Conservation (phyloP, 2,888 invertebrate genomes). For the Zygaena filipendulae region DNA sequence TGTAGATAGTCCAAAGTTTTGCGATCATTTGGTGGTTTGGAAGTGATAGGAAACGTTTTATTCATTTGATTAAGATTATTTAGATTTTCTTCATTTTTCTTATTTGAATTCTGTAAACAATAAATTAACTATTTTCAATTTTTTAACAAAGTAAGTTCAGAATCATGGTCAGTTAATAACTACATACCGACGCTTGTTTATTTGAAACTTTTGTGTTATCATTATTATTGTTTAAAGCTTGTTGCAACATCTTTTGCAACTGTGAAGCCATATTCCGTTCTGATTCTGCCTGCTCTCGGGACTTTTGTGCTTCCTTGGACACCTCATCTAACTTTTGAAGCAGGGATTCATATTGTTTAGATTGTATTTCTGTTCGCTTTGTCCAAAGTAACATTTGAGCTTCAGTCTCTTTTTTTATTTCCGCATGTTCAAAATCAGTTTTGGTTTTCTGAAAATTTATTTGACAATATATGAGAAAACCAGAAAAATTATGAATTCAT, state of each 20-base stretch:
- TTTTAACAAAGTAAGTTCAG: too few relatives aligned
- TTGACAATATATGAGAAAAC: too few relatives aligned
- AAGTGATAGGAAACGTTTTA: too few relatives aligned
- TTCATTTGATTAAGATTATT: too few relatives aligned
- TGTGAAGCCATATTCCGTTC: conserved; percentile 36
- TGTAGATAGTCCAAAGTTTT: conserved; percentile 46
- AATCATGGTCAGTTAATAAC: too few relatives aligned
- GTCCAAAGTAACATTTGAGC: conserved; percentile 40
- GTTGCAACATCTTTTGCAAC: conserved; percentile 35
- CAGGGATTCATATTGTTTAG: conserved; percentile 44
- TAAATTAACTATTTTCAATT: too few relatives aligned
- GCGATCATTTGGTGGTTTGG: conserved; percentile 25
- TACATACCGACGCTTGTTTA: conserved; percentile 14
- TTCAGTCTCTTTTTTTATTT: conserved; percentile 37
- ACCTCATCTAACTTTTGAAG: conserved; percentile 45
- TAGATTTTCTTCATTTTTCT: too few relatives aligned
- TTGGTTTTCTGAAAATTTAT: conserved; percentile 34
- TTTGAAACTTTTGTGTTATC: conserved; percentile 5
- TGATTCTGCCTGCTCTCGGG: conserved; percentile 33
- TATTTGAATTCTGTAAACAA: too few relatives aligned
- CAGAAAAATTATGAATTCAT: too few relatives aligned
- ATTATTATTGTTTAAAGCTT: conserved; percentile 23
- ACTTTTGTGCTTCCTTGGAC: conserved; percentile 40
- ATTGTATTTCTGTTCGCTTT: conserved; percentile 40
- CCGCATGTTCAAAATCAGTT: conserved; percentile 28